Conservation (phyloP, 2,113 vertebrate genomes). For the Cynoglossus semilaevis region DNA sequence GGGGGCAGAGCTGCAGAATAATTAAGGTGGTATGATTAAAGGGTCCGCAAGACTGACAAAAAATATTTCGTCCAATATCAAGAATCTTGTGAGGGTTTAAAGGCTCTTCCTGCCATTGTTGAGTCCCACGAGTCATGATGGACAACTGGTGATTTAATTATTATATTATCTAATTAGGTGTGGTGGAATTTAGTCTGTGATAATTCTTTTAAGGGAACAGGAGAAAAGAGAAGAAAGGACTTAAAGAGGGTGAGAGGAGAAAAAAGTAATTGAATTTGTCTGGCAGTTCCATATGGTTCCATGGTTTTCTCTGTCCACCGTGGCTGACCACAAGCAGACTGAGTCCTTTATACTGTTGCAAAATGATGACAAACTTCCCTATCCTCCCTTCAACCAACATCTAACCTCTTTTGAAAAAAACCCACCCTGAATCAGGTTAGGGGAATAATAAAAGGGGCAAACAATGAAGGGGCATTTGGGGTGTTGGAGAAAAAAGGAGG, state of each 20-base stretch:
- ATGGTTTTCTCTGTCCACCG: conserved; percentile 56
- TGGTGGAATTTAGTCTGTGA: conserved; percentile 54
- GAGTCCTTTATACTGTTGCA: conserved; percentile 60
- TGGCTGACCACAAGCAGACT: conserved; percentile 51
- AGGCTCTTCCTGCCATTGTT: too few relatives aligned
- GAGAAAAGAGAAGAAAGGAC: conserved; percentile 25
- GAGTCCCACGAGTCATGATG: conserved; percentile 31
- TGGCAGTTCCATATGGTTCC: conserved; percentile 70
- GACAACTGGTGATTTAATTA: conserved; percentile 68
- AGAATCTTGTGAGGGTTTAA: too few relatives aligned
- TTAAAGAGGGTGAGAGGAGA: conserved; percentile 25
- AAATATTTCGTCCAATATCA: too few relatives aligned
- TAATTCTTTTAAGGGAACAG: conserved; percentile 65
- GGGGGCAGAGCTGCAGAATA: too few relatives aligned
- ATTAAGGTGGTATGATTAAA: too few relatives aligned
- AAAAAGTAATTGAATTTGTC: conserved; percentile 73
- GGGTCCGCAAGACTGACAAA: too few relatives aligned
- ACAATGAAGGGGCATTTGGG: conserved; percentile 62
- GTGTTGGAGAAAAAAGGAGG: conserved; percentile 47
- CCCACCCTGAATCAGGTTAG: conserved; percentile 77
- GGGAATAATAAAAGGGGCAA: conserved; percentile 73
- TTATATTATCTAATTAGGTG: conserved; percentile 76
- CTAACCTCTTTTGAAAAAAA: conserved; percentile 28
- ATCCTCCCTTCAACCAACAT: conserved; percentile 63
- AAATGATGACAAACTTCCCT: conserved; percentile 70